Conservation (phyloP, 2,113 vertebrate species). For the Clarias magur region DNA sequence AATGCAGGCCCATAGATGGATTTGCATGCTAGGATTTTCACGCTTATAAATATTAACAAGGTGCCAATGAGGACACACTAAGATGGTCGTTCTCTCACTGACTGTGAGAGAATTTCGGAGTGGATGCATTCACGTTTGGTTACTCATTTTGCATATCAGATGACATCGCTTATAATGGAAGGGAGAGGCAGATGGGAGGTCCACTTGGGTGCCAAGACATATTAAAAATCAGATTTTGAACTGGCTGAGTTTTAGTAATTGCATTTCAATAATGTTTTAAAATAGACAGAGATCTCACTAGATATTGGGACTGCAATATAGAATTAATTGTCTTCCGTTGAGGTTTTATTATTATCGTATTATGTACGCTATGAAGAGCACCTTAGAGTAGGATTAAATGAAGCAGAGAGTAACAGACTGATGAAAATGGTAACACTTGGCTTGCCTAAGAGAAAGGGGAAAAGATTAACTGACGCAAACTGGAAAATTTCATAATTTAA, state of each 20-base stretch:
- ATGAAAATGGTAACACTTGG: slow-evolving; percentile 31
- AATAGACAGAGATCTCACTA: slow-evolving; percentile 19
- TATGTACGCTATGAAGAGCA: slow-evolving; percentile 10
- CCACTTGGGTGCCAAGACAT: slow-evolving; percentile 18
- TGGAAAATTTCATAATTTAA: neutral
- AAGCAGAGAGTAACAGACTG: slow-evolving; percentile 13
- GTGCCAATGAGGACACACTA: neutral
- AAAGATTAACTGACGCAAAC: slow-evolving; percentile 19
- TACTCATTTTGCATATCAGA: slow-evolving; percentile 32
- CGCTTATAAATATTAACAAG: slow-evolving; percentile 19
- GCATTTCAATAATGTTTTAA: slow-evolving; percentile 39
- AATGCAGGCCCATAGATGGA: neutral
- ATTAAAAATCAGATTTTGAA: slow-evolving; percentile 28
- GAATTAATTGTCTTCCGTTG: neutral
- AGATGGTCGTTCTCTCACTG: neutral
- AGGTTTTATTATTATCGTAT: slow-evolving; percentile 21
- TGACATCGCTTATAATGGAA: slow-evolving; percentile 19
- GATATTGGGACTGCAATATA: neutral
- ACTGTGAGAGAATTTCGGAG: neutral
- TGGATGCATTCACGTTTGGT: slow-evolving; percentile 23
- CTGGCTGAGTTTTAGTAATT: slow-evolving; percentile 40
- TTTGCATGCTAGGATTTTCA: neutral
- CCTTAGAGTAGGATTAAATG: slow-evolving; percentile 18
- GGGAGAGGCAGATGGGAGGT: slow-evolving; percentile 27
- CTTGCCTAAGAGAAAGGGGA: slow-evolving; percentile 1